Conservation (phyloP, 2,888 invertebrate genomes). For the Aphodius granarius region DNA sequence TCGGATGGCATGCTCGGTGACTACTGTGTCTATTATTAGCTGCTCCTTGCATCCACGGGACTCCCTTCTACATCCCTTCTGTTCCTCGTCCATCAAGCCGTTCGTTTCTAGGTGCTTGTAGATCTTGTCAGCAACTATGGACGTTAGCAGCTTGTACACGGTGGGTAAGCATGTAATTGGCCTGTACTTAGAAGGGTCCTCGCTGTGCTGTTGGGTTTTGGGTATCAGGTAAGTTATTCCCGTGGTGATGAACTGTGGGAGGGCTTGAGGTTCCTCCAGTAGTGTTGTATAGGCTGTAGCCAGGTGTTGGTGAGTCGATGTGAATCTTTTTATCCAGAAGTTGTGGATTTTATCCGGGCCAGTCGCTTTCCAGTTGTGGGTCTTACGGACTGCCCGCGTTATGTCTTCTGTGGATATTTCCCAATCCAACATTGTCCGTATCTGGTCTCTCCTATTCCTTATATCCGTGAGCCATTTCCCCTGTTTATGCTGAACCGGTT, state of each 20-base stretch:
- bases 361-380: slow-evolving; percentile 22
- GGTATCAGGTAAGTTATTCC: neutral
- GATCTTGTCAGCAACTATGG: slow-evolving; percentile 19
- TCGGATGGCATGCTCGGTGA: slow-evolving; percentile 18
- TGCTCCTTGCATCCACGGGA: slow-evolving; percentile 24
- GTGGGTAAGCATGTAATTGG: slow-evolving; percentile 31
- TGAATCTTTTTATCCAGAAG: slow-evolving; percentile 21
- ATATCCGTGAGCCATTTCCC: neutral
- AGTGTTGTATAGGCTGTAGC: slow-evolving; percentile 9
- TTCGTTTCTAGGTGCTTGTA: slow-evolving; percentile 12
- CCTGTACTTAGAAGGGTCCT: slow-evolving; percentile 27
- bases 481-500: neutral
- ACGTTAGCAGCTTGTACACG: slow-evolving; percentile 26
- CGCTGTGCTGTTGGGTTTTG: neutral
- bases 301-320: slow-evolving; percentile 8
- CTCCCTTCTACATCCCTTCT: slow-evolving; percentile 21
- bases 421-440: neutral
- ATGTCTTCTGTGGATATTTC: slow-evolving; percentile 13
- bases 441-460: neutral
- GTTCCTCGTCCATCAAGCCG: slow-evolving; percentile 23
- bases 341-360: slow-evolving; percentile 23
- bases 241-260: slow-evolving; percentile 5
- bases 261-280: neutral
- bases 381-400: slow-evolving; percentile 2
- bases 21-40: slow-evolving; percentile 21